Base-by-base conservation (phyloP, 2,888 invertebrate genomes). In the Caradrina clavipalpis region DNA sequence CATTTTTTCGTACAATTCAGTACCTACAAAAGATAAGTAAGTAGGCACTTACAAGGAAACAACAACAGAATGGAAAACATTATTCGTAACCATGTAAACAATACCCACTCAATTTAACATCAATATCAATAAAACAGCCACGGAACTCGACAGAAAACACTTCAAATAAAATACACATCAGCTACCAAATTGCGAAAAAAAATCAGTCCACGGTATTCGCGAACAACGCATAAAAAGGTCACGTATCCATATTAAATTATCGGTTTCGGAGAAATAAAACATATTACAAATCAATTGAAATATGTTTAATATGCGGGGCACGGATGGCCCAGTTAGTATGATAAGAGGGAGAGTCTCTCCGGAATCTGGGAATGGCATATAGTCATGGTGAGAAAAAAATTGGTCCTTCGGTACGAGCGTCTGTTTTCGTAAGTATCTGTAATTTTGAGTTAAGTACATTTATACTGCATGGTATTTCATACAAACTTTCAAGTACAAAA, bases 201-300 rank as follows among this genome's bases (percentile, higher is more conserved):
- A 71, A 80, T 53, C 77, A 62, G 65, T 76, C 56, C 47, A 26
- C 47, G 65, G 60, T 49, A 60, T 67, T 54, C 57, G 54, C 56
- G 71, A 66, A 70, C 59, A 76, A 56, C 59, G 80, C 63, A 55
- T 58, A 72, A 83, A 70, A 72, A 78, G 74, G 72, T 76, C 83
- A 84, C 84, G 83, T 82, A 70, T 71, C 57, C 59, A 78, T 78
- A 84, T 84, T 82, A 83, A 83, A 84, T 83, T 83, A 83, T 83
- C 76, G 83, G 74, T 79, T 78, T 74, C 73, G 69, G 61, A 69
- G 69, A 71, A 78, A 77, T 71, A 77, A 80, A 78, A 82, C 77
- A 78, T 85, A 84, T 81, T 85, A 76, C 81, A 82, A 84, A 85
- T 85, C 84, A 85, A 85, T 85, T 85, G 68, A 57, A 47, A 55